phyloP scores from a whole-genome alignment of 64 coral and sea anemone species.

The Cladopsammia gracilis region DNA sequence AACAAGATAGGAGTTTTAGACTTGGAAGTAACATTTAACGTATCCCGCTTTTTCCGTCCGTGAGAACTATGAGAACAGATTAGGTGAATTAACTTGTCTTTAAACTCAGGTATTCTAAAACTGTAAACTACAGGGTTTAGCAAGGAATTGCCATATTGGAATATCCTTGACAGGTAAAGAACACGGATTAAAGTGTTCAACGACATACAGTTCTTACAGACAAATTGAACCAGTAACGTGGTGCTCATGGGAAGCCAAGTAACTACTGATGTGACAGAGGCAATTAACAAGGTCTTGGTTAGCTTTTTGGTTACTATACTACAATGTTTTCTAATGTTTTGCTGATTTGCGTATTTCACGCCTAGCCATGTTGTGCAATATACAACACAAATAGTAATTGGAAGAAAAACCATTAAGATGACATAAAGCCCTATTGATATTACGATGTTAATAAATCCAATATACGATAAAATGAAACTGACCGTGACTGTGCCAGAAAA shows the following conservation, averaged over 20 bases:
- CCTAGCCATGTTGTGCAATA: too few species aligned
- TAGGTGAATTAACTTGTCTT: background rate
- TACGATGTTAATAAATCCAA: too few species aligned
- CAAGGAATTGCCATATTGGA: background rate
- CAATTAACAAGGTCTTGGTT: background rate
- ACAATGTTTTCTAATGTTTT: background rate
- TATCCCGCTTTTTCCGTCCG: too few species aligned
- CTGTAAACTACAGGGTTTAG: too few species aligned
- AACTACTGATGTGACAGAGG: background rate
- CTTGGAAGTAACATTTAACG: background rate
- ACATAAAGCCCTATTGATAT: too few species aligned
- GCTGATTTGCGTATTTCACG: too few species aligned
- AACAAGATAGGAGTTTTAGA: background rate
- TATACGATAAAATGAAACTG: too few species aligned
- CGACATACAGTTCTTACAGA: background rate
- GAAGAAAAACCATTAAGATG: too few species aligned
- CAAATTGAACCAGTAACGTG: background rate
- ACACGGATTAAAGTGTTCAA: background rate
- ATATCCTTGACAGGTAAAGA: background rate
- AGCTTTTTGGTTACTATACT: background rate
- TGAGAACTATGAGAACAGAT: too few species aligned
- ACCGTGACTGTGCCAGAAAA: too few species aligned
- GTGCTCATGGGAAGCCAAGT: background rate
- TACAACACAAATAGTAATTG: too few species aligned
- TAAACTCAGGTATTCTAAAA: background rate